Conservation (phyloP, 2,888 invertebrate species). For the Stomorhina lunata region DNA sequence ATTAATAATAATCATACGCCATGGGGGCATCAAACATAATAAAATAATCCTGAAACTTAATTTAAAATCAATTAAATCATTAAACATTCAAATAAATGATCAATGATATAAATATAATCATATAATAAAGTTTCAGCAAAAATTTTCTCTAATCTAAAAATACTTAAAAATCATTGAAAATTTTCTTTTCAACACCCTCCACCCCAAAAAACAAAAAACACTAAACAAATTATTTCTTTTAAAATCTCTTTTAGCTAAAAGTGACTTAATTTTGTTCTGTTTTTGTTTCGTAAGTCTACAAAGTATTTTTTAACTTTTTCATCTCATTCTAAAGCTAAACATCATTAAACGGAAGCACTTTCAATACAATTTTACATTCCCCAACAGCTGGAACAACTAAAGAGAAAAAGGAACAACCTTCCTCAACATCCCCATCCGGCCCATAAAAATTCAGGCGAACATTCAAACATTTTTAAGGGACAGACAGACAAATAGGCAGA, state of each 20-base stretch:
- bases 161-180: too few species aligned
- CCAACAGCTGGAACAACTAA: too few species aligned
- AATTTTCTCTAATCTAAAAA: too few species aligned
- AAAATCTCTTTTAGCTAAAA: background rate
- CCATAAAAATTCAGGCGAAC: too few species aligned
- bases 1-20: slow-evolving; percentile 44
- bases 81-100: too few species aligned
- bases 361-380: slow-evolving; percentile 37
- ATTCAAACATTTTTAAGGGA: slow-evolving; percentile 42
- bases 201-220: too few species aligned
- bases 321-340: slow-evolving; percentile 17
- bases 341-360: slow-evolving; percentile 57
- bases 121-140: background rate
- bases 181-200: too few species aligned
- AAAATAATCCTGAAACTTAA: too few species aligned
- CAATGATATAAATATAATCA: slow-evolving; percentile 4
- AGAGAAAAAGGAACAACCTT: slow-evolving; percentile 5
- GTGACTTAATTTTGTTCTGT: slow-evolving; percentile 8
- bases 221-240: background rate
- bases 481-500: too few species aligned
- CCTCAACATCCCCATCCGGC: slow-evolving; percentile 10
- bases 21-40: background rate
- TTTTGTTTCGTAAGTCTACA: background rate
- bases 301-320: background rate
- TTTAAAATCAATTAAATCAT: too few species aligned